These are phyloP conservation scores for Nemotelus nigrinus DNA, from an alignment of 2,888 invertebrate species.

Conservation along the genomic window DNA sequence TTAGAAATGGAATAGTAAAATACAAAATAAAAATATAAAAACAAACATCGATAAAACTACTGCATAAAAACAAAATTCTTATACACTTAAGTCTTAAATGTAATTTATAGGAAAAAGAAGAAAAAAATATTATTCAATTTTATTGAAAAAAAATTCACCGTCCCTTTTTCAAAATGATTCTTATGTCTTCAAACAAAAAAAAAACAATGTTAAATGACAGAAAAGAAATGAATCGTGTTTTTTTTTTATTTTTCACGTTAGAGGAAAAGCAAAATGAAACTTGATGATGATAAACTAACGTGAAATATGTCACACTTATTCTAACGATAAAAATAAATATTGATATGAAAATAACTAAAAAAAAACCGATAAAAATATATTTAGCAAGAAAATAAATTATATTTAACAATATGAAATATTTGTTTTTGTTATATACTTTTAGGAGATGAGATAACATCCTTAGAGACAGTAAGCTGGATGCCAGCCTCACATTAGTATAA, in stretches of 20 bases:
- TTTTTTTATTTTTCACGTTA: constrained; percentile 36
- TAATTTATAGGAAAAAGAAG: constrained; percentile 44
- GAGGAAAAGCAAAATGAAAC: constrained; percentile 7
- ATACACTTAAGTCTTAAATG: constrained; percentile 38
- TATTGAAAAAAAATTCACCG: constrained; percentile 65
- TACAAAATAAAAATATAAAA: constrained; percentile 39
- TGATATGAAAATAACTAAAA: constrained; percentile 27
- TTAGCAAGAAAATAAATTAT: constrained; percentile 44
- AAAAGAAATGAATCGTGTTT: not conserved
- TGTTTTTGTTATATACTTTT: not conserved
- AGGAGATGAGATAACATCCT: not conserved
- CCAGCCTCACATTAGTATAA: not conserved
- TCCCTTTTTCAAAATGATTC: constrained; percentile 58
- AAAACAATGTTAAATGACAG: not conserved
- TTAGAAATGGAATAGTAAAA: constrained; percentile 37
- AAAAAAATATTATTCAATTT: constrained; percentile 56
- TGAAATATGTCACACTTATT: constrained; percentile 28
- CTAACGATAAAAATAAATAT: constrained; percentile 25
- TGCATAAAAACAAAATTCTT: constrained; percentile 17
- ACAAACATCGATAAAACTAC: constrained; percentile 15
- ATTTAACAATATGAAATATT: constrained; percentile 35
- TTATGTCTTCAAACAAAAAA: constrained; percentile 14
- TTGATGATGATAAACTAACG: not conserved
- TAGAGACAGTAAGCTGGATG: not conserved
- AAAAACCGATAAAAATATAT: constrained; percentile 39